Evolutionary conservation across 2,797 vertebrate species (phyloP).

Genomic region (Champsocephalus gunnari): DNA sequence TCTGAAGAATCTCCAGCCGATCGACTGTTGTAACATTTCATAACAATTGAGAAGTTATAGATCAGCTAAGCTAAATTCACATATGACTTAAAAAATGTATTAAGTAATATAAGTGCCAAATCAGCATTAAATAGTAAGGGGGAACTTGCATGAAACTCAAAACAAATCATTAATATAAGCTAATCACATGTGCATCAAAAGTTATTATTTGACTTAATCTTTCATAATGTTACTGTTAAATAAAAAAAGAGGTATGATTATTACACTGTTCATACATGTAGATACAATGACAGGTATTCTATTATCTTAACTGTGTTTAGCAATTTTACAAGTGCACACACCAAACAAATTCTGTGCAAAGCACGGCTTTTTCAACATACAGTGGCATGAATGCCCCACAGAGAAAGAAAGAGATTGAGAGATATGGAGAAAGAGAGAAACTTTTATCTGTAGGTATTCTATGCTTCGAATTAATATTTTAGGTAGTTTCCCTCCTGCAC

Average conservation of each 20-base stretch:
- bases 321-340: constrained; percentile 76
- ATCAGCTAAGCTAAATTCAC: constrained; percentile 42
- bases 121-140: constrained; percentile 36
- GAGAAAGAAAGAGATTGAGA: constrained; percentile 87
- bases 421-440: constrained; percentile 89
- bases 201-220: constrained; percentile 35
- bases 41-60: constrained; percentile 46
- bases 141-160: constrained; percentile 32
- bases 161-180: constrained; percentile 44
- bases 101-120: constrained; percentile 40
- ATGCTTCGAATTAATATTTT: constrained; percentile 55
- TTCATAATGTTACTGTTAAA: constrained; percentile 54
- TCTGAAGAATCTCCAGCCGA: constrained; percentile 49
- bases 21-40: constrained; percentile 48
- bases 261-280: constrained; percentile 49
- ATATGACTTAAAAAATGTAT: constrained; percentile 44
- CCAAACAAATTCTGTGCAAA: constrained; percentile 66
- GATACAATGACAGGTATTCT: constrained; percentile 52
- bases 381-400: constrained; percentile 77
- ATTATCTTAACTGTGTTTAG: constrained; percentile 54
- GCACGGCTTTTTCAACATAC: constrained; percentile 62
- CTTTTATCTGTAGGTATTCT: constrained; percentile 65
- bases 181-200: constrained; percentile 49
- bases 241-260: constrained; percentile 62
- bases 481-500: constrained; percentile 75